Evolutionary conservation across 2,888 invertebrate species (phyloP).

Genomic region (Pyrocoelia pectoralis): DNA sequence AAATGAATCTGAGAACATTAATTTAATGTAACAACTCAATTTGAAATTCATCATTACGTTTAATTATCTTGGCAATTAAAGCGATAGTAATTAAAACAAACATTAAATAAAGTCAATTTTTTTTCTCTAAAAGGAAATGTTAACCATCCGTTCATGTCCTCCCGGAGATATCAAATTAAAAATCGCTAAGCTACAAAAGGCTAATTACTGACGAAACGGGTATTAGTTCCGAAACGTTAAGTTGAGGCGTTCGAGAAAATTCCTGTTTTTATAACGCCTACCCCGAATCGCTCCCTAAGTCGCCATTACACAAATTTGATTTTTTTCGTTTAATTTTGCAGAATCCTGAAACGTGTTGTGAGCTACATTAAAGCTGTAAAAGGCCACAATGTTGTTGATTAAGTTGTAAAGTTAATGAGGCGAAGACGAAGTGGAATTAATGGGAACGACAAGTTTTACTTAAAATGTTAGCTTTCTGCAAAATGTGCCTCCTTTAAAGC

Average conservation of each 20-base stretch:
- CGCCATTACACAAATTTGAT: conserved; percentile 52
- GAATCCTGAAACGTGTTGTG: conserved; percentile 49
- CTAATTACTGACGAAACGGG: conserved; percentile 54
- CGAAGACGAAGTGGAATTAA: conserved; percentile 44
- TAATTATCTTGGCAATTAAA: conserved; percentile 31
- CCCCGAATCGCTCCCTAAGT: conserved; percentile 50
- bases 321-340: conserved; percentile 45
- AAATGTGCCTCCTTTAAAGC: conserved; percentile 17
- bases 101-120: conserved; percentile 29
- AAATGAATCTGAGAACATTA: conserved; percentile 24
- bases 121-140: conserved; percentile 16
- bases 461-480: conserved; percentile 20
- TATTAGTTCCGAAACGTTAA: conserved; percentile 58
- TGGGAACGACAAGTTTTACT: conserved; percentile 43
- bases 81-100: conserved; percentile 31
- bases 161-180: conserved; percentile 38
- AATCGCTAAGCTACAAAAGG: conserved; percentile 41
- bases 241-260: conserved; percentile 43
- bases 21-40: conserved; percentile 30
- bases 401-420: conserved; percentile 52
- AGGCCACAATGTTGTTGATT: conserved; percentile 53
- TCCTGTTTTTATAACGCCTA: conserved; percentile 52
- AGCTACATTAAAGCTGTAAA: conserved; percentile 51
- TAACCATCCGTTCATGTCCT: conserved; percentile 30
- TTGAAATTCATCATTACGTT: conserved; percentile 28